A percentile compares a stretch with the other conserved stretches of the same genome.
phyloP scores from a whole-genome alignment of 2,888 invertebrate species.

The Diaprepes abbreviatus region DNA sequence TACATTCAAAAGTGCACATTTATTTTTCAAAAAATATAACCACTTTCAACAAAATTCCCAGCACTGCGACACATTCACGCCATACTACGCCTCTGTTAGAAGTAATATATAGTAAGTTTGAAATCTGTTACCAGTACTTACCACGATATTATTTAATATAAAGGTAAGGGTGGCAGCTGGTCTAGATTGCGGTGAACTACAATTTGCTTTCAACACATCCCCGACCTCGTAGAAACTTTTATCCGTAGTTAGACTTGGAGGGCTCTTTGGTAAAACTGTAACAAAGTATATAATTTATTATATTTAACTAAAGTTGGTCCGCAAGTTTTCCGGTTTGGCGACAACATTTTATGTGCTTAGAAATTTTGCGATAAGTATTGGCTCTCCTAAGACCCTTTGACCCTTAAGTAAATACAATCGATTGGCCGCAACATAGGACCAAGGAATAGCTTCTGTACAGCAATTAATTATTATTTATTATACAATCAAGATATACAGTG shows the following conservation, averaged over 20 bases:
- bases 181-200: constrained; percentile 83
- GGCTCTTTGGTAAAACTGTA: constrained; percentile 79
- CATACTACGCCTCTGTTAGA: constrained; percentile 5
- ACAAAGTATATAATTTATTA: constrained; percentile 54
- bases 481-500: no score
- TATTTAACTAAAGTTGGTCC: constrained; percentile 29
- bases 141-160: constrained; percentile 83
- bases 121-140: constrained; percentile 69
- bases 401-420: not conserved
- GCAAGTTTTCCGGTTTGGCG: constrained; percentile 29
- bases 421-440: not conserved
- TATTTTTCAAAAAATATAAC: no score
- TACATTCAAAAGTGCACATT: no score
- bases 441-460: no score
- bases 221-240: constrained; percentile 82
- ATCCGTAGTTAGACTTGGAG: constrained; percentile 78
- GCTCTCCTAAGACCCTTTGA: not conserved
- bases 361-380: constrained; percentile 23
- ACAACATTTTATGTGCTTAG: constrained; percentile 26
- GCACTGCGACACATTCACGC: not conserved
- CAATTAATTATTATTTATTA: no score
- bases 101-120: constrained; percentile 44
- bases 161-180: constrained; percentile 83
- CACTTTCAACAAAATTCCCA: not conserved
- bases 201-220: constrained; percentile 82